Evolutionary conservation across 2,888 invertebrate species (phyloP), one percentile per base, ranked within the genome.

Genomic region (Synergus laeviventris): DNA sequence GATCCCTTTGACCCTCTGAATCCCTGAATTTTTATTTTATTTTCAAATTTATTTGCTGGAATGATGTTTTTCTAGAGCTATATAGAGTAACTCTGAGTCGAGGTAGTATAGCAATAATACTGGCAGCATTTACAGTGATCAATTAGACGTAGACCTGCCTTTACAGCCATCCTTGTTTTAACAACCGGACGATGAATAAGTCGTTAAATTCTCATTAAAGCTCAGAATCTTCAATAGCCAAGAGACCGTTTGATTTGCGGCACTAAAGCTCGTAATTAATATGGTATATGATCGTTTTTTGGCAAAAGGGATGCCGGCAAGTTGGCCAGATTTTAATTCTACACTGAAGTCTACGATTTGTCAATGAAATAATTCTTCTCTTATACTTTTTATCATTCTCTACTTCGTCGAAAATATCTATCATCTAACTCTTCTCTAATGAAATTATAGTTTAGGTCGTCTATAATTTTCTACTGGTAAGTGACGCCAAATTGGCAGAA

Each of bases 161-260:
- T 79, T 80, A 80, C 73, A 74, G 49, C 54, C 77, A 77, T 81
- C 81, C 83, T 79, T 78, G 79, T 81, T 79, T 80, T 76, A 81
- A 81, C 78, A 77, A 81, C 76, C 79, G 74, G 73, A 66, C 78
- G 81, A 80, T 81, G 81, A 83, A 81, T 81, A 80, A 83, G 78
- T 80, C 83, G 80, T 81, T 81, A 80, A 83, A 80, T 80, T 79
- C 76, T 79, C 78, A 78, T 83, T 83, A 81, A 81, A 78, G 78
- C 62, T 73, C 76, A 74, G 74, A 79, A 75, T 79, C 78, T 79
- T 79, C 76, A 76, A 64, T 61, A 64, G 75, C 49, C 70, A 45
- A 79, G 76, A 77, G 74, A 61, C 59, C 78, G 73, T 79, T 81
- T 79, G 77, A 79, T 81, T 79, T 70, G 75, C 64, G 61, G 76